Percentiles rank a stretch among this genome's conserved stretches.
Conservation (phyloP, 2,113 vertebrate species). For the Indicator indicator region DNA sequence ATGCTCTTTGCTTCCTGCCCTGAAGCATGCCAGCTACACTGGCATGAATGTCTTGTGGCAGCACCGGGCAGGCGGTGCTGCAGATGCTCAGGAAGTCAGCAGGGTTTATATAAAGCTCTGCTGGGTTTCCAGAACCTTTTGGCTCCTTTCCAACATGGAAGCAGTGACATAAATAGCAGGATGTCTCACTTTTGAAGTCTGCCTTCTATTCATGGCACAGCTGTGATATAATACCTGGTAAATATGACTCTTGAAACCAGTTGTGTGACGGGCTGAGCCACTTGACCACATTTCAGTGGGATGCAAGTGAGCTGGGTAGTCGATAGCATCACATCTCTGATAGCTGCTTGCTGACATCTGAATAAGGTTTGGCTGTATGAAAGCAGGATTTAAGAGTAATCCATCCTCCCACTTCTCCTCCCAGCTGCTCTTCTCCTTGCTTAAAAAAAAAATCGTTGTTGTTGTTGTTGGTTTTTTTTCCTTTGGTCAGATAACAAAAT, state of each 20-base stretch:
- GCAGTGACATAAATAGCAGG: background rate
- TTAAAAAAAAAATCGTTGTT: background rate
- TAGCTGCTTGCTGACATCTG: background rate
- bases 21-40: background rate
- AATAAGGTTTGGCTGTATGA: background rate
- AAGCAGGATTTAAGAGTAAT: background rate
- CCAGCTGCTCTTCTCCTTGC: background rate
- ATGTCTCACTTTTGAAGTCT: conserved; percentile 29
- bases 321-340: background rate
- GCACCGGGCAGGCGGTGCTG: background rate
- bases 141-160: background rate
- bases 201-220: background rate
- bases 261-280: background rate
- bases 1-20: conserved; percentile 18
- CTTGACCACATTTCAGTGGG: background rate
- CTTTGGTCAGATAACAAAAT: conserved; percentile 73
- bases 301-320: background rate
- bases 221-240: conserved; percentile 12
- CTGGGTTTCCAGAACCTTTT: conserved; percentile 14
- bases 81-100: background rate
- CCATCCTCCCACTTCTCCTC: background rate
- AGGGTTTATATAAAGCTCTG: conserved; percentile 39
- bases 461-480: background rate
- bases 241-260: background rate
- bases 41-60: background rate